Percentiles rank a stretch among this genome's conserved stretches.
Evolutionary conservation across 2,113 vertebrate species (phyloP).

Genomic region (Phalacrocorax aristotelis): DNA sequence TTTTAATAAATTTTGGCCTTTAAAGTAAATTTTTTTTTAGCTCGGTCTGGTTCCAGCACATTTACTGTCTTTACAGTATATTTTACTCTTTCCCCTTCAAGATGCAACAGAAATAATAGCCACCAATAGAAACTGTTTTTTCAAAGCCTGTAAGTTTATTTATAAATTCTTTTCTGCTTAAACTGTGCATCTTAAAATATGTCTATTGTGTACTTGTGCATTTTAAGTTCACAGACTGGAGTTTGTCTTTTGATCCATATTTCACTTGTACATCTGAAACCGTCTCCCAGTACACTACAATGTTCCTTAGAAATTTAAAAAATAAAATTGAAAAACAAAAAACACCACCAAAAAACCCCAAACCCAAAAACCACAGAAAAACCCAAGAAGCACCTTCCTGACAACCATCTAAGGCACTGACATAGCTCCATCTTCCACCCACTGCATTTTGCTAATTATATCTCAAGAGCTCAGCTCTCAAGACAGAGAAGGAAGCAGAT

Average conservation of each 20-base stretch:
- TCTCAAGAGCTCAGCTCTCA: neutral
- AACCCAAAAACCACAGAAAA: no score
- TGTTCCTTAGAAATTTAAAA: no score
- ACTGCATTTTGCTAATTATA: neutral
- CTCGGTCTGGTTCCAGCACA: neutral
- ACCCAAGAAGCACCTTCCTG: neutral
- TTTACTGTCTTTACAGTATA: neutral
- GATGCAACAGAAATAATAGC: neutral
- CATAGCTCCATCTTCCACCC: neutral
- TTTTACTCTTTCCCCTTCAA: neutral
- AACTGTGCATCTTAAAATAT: neutral
- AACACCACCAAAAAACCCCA: no score
- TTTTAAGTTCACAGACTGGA: neutral
- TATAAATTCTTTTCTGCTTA: neutral
- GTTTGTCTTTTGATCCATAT: neutral
- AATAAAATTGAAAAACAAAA: no score
- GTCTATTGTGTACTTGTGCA: neutral
- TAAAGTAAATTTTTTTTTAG: neutral
- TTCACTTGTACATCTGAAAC: neutral
- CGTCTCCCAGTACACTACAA: no score
- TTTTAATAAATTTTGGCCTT: constrained; percentile 2
- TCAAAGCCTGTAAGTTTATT: neutral
- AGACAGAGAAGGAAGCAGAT: neutral
- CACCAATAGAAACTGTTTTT: neutral
- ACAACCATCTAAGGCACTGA: neutral